These are phyloP conservation scores for Prunella strophiata DNA, from an alignment of 2,797 vertebrate species.

Conservation along the genomic window DNA sequence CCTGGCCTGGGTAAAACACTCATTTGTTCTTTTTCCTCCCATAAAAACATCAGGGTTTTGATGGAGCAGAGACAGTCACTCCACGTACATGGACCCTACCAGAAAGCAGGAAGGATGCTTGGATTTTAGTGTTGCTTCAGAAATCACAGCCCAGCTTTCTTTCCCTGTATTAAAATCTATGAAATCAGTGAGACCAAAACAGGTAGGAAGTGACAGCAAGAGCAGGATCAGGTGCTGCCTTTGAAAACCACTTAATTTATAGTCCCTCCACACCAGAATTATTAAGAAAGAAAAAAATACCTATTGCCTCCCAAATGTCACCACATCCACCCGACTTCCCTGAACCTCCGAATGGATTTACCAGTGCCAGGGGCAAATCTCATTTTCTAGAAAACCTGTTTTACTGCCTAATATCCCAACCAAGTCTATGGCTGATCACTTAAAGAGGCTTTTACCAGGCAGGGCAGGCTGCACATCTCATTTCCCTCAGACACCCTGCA, in stretches of 20 bases:
- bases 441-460: slow-evolving; percentile 50
- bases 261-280: background rate
- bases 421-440: slow-evolving; percentile 53
- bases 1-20: background rate
- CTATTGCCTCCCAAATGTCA: background rate
- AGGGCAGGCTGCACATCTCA: slow-evolving; percentile 56
- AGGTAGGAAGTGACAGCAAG: background rate
- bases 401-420: slow-evolving; percentile 64
- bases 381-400: slow-evolving; percentile 67
- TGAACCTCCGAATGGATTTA: slow-evolving; percentile 37
- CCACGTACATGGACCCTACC: rapidly evolving
- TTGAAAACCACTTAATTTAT: slow-evolving; percentile 35
- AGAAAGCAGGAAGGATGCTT: background rate
- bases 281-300: slow-evolving; percentile 13
- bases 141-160: background rate
- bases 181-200: background rate
- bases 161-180: background rate
- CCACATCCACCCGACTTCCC: background rate
- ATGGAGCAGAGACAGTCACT: background rate
- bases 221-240: background rate
- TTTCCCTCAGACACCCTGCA: slow-evolving; percentile 69
- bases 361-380: slow-evolving; percentile 62
- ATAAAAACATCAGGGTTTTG: background rate
- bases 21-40: background rate
- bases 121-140: background rate